These are phyloP conservation scores for Nemopilema nomurai DNA, from an alignment of 30 jellyfish, hydroid and myxozoan species.

Conservation along the genomic window DNA sequence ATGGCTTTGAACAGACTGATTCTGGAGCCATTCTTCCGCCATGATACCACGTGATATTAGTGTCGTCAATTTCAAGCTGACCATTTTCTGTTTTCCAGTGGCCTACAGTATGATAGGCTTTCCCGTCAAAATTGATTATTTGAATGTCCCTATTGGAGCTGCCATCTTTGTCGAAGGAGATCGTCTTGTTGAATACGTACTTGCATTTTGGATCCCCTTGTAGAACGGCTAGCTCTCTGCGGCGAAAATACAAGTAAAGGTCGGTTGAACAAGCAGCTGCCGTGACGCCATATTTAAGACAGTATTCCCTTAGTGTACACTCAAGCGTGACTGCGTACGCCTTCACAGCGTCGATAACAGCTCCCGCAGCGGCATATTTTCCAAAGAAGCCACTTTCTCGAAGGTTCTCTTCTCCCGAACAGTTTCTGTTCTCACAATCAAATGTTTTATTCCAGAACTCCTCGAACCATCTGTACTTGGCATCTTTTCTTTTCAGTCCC, in stretches of 20 bases:
- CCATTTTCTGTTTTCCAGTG: background rate
- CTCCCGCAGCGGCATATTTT: slow-evolving; percentile 20
- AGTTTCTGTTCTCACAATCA: slow-evolving; percentile 1
- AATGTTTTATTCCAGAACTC: slow-evolving; percentile 61
- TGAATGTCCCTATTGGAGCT: slow-evolving; percentile 16
- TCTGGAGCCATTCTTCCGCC: slow-evolving; percentile 14
- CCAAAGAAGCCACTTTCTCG: slow-evolving; percentile 28
- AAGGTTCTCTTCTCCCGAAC: slow-evolving; percentile 45
- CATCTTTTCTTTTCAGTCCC: slow-evolving; percentile 4
- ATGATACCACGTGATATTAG: slow-evolving; percentile 10
- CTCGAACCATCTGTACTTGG: slow-evolving; percentile 50
- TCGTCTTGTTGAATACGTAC: background rate
- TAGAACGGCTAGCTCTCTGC: background rate
- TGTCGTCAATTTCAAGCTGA: background rate
- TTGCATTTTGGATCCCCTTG: background rate
- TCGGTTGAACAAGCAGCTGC: background rate
- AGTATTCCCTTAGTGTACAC: background rate
- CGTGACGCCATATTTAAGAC: background rate
- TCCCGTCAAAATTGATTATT: slow-evolving; percentile 29
- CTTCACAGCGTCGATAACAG: slow-evolving; percentile 49
- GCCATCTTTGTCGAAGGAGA: slow-evolving; percentile 5
- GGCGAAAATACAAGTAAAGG: background rate
- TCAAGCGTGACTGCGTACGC: slow-evolving; percentile 17
- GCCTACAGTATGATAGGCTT: slow-evolving; percentile 31
- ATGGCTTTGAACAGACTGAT: slow-evolving; percentile 49